These are phyloP conservation scores for Empis stercorea DNA, from an alignment of 2,888 invertebrate genomes.

Conservation along the genomic window DNA sequence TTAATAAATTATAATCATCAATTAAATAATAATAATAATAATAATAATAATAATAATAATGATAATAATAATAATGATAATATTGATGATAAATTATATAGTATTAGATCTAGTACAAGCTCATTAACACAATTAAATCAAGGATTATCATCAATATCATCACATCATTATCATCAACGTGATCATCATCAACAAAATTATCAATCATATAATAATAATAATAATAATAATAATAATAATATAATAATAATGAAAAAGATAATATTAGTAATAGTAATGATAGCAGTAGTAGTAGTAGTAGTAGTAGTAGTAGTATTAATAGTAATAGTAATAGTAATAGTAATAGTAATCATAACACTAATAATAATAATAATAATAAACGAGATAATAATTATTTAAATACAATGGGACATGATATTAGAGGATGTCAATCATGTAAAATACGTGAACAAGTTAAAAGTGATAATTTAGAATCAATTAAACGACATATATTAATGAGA, in stretches of 20 bases:
- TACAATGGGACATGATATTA: slow-evolving; percentile 16
- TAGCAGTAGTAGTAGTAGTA: neutral
- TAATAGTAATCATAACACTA: neutral
- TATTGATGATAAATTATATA: neutral
- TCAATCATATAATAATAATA: neutral
- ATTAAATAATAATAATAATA: slow-evolving; percentile 2
- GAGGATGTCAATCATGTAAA: slow-evolving; percentile 41
- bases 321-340: neutral
- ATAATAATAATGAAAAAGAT: too few species aligned
- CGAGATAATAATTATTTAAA: slow-evolving; percentile 19
- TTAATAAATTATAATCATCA: neutral
- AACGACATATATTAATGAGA: slow-evolving; percentile 49
- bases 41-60: slow-evolving; percentile 3
- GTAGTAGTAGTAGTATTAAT: slow-evolving; percentile 1
- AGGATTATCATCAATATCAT: neutral
- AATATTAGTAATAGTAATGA: neutral
- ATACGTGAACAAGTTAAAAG: slow-evolving; percentile 44
- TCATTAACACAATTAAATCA: neutral
- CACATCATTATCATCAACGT: neutral
- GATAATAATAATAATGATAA: slow-evolving; percentile 6
- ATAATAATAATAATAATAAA: slow-evolving; percentile 10
- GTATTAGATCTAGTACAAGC: neutral
- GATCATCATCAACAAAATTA: slow-evolving; percentile 1
- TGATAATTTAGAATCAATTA: slow-evolving; percentile 48
- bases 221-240: too few species aligned